Percentiles rank a stretch among this genome's conserved stretches.
Evolutionary conservation across 2,113 vertebrate species (phyloP).

Genomic region (Trogon melanurus): DNA sequence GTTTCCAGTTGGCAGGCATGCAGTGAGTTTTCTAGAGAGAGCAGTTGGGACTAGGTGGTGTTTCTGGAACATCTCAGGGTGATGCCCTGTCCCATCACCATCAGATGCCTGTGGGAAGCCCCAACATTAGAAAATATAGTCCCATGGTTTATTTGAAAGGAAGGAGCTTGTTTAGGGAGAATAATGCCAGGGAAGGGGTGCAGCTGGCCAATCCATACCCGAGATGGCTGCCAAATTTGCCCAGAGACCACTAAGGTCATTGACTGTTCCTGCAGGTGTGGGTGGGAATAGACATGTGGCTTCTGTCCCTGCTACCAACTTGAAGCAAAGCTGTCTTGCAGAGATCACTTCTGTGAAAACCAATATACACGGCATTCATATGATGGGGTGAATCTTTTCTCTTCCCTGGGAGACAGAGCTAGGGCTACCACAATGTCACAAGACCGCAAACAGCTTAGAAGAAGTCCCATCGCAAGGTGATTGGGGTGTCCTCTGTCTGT

Average conservation of each 20-base stretch:
- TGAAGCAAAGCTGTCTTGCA: not conserved
- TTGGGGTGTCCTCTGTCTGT: not conserved
- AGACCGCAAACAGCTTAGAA: not conserved
- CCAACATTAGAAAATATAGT: not conserved
- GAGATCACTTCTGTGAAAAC: not conserved
- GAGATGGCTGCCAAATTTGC: not conserved
- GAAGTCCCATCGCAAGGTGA: not conserved
- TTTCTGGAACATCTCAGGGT: not conserved
- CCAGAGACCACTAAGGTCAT: not conserved
- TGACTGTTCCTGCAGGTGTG: not conserved
- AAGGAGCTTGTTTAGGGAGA: not conserved
- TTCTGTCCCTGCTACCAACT: not conserved
- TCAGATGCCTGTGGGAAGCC: not conserved
- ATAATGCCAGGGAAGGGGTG: not conserved
- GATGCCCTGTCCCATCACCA: not conserved
- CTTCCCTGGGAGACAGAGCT: fast-evolving
- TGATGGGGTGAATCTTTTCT: fast-evolving
- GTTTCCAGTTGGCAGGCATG: not conserved
- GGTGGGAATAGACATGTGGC: not conserved
- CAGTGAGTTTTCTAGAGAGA: not conserved
- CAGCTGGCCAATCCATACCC: not conserved
- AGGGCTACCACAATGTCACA: not conserved
- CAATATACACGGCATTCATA: fast-evolving
- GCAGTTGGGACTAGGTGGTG: not conserved
- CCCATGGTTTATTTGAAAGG: not conserved